Percentiles rank a stretch among this genome's conserved stretches.
These are phyloP conservation scores for Synergus itoensis DNA, from an alignment of 2,888 invertebrate genomes.

Conservation along the genomic window DNA sequence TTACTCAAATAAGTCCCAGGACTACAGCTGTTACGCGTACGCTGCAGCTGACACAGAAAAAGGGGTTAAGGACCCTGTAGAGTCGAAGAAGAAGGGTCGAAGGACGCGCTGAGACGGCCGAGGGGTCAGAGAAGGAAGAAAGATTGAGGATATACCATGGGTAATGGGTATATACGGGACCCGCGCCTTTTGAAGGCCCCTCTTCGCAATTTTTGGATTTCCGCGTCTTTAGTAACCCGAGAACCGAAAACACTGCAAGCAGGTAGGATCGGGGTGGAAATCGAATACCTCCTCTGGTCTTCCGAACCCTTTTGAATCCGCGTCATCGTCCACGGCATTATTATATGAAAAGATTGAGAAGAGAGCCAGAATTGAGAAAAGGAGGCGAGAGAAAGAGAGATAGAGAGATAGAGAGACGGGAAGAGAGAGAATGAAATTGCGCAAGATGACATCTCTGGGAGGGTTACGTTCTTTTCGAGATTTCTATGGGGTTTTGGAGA, in stretches of 20 bases:
- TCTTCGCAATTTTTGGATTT: slow-evolving; percentile 76
- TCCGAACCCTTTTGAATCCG: slow-evolving; percentile 61
- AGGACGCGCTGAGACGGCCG: slow-evolving; percentile 54
- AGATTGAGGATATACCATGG: slow-evolving; percentile 40
- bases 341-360: slow-evolving; percentile 34
- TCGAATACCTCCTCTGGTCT: slow-evolving; percentile 53
- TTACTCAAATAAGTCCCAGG: slow-evolving; percentile 52
- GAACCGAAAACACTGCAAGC: slow-evolving; percentile 71
- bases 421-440: slow-evolving; percentile 68
- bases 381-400: slow-evolving; percentile 12
- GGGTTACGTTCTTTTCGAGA: slow-evolving; percentile 56
- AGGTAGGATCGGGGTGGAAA: slow-evolving; percentile 61
- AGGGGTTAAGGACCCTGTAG: slow-evolving; percentile 74
- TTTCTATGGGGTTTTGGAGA: slow-evolving; percentile 36
- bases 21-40: slow-evolving; percentile 73
- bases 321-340: slow-evolving; percentile 45
- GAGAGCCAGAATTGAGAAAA: slow-evolving; percentile 44
- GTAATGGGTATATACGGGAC: slow-evolving; percentile 47
- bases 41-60: slow-evolving; percentile 75
- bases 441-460: slow-evolving; percentile 75
- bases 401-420: neutral
- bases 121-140: slow-evolving; percentile 44
- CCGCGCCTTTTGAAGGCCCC: slow-evolving; percentile 54
- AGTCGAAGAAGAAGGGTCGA: slow-evolving; percentile 57
- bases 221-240: slow-evolving; percentile 76